Conservation (phyloP, 2,888 invertebrate genomes). For the Taphrorychus bicolor region DNA sequence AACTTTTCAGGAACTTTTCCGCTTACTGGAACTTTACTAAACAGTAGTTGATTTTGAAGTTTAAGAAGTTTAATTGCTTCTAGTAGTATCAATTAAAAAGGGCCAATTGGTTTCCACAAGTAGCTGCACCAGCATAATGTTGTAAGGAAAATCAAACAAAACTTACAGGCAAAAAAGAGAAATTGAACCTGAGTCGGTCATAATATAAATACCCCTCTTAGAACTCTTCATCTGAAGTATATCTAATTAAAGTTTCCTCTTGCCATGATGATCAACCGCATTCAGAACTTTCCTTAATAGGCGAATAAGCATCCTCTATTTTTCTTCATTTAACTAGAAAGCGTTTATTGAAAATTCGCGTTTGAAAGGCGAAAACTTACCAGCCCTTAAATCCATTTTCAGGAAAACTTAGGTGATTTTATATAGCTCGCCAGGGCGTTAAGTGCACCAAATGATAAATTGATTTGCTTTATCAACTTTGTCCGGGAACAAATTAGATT, state of each 20-base stretch:
- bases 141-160: background rate
- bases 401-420: conserved; percentile 7
- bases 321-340: background rate
- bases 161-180: too few relatives aligned
- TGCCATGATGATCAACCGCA: background rate
- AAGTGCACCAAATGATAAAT: conserved; percentile 14
- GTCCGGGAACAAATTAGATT: conserved; percentile 7
- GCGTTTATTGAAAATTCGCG: background rate
- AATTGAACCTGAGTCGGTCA: too few relatives aligned
- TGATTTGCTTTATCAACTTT: conserved; percentile 24
- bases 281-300: background rate
- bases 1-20: background rate
- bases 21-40: background rate
- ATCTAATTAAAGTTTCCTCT: background rate
- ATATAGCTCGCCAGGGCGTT: conserved; percentile 1
- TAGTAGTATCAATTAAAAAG: background rate
- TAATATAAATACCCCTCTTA: background rate
- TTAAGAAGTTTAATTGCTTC: background rate
- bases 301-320: background rate
- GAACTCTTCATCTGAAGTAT: background rate
- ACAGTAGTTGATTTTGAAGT: background rate
- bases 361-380: background rate
- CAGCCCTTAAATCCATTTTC: conserved; percentile 4
- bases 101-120: background rate
- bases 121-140: too few relatives aligned